Evolutionary conservation across 2,888 invertebrate species (phyloP).

Genomic region (Noctua janthe): DNA sequence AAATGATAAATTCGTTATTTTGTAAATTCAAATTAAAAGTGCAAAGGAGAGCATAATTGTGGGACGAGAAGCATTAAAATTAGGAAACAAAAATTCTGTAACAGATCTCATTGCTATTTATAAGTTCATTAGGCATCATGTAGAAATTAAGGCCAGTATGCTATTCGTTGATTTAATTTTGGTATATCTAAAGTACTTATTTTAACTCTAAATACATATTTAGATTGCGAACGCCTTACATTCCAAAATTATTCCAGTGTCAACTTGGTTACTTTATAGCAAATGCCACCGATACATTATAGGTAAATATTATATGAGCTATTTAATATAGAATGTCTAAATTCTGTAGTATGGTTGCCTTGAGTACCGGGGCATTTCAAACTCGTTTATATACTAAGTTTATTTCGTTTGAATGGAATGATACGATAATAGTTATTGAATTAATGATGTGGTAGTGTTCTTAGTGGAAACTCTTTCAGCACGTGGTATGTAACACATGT

Average conservation of each 20-base stretch:
- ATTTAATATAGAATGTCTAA: slow-evolving; percentile 60
- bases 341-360: slow-evolving; percentile 65
- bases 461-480: slow-evolving; percentile 83
- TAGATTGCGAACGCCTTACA: slow-evolving; percentile 77
- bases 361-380: slow-evolving; percentile 83
- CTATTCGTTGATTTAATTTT: slow-evolving; percentile 62
- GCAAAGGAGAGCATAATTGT: slow-evolving; percentile 12
- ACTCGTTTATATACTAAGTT: slow-evolving; percentile 66
- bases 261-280: slow-evolving; percentile 69
- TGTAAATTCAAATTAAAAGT: slow-evolving; percentile 29
- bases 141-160: slow-evolving; percentile 72
- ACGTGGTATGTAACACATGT: slow-evolving; percentile 73
- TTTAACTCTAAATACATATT: slow-evolving; percentile 46
- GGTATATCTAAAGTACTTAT: slow-evolving; percentile 64
- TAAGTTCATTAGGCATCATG: slow-evolving; percentile 73
- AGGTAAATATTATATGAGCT: slow-evolving; percentile 69
- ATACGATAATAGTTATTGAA: slow-evolving; percentile 76
- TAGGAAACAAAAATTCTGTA: slow-evolving; percentile 64
- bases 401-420: slow-evolving; percentile 75
- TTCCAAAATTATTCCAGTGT: slow-evolving; percentile 78
- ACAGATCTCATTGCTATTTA: slow-evolving; percentile 83
- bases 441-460: slow-evolving; percentile 81
- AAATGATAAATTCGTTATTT: slow-evolving; percentile 18
- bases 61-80: slow-evolving; percentile 55
- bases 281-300: slow-evolving; percentile 80